These are phyloP conservation scores for Ranitomeya variabilis DNA, from an alignment of 2,113 vertebrate species.

Conservation along the genomic window DNA sequence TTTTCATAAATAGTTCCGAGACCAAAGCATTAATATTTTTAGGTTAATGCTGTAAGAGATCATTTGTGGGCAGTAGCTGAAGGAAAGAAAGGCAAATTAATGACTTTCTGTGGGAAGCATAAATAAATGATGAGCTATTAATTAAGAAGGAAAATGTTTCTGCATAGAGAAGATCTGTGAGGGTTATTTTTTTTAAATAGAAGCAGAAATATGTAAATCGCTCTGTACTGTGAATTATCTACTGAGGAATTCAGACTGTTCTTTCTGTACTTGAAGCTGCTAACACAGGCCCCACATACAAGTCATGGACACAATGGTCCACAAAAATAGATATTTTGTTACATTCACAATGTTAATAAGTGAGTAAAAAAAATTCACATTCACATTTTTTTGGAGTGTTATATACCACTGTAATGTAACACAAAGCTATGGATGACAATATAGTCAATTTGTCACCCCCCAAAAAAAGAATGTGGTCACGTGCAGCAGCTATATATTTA, in stretches of 20 bases:
- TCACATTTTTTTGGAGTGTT: not conserved
- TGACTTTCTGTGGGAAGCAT: conserved; percentile 4
- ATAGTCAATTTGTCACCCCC: too few relatives aligned
- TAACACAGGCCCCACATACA: too few relatives aligned
- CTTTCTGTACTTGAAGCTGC: too few relatives aligned
- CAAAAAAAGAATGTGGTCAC: too few relatives aligned
- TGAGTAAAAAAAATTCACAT: not conserved
- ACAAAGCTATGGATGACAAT: too few relatives aligned
- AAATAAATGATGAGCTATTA: conserved; percentile 38
- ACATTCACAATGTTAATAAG: not conserved
- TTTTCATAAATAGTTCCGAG: conserved; percentile 13
- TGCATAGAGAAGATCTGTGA: not conserved
- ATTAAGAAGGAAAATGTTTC: not conserved
- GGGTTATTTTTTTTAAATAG: not conserved
- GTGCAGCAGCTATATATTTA: too few relatives aligned
- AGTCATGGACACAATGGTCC: too few relatives aligned
- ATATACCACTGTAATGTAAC: too few relatives aligned
- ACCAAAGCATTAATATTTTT: conserved; percentile 36
- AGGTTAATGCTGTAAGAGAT: conserved; percentile 30
- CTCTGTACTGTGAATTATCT: not conserved
- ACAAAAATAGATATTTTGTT: too few relatives aligned
- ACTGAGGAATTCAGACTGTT: not conserved
- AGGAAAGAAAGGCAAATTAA: not conserved
- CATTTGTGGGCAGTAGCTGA: conserved; percentile 10
- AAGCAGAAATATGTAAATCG: conserved; percentile 6